These are phyloP conservation scores for Meganola albula DNA, from an alignment of 2,888 invertebrate species.

Conservation along the genomic window DNA sequence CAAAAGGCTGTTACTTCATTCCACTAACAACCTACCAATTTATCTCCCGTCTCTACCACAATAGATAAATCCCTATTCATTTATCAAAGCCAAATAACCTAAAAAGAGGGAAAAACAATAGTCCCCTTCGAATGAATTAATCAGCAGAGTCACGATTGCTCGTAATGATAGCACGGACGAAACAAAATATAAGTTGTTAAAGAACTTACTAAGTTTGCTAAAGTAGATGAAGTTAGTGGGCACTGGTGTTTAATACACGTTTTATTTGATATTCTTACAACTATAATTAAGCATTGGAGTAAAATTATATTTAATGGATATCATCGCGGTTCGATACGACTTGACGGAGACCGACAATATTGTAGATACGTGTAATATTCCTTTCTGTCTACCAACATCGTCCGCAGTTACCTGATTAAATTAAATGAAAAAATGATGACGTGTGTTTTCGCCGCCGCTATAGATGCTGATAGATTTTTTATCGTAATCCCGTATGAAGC, in stretches of 20 bases:
- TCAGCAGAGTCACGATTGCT: conserved; percentile 64
- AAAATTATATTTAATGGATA: too few relatives aligned
- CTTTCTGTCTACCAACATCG: too few relatives aligned
- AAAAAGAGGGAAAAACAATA: conserved; percentile 52
- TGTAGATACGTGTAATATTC: too few relatives aligned
- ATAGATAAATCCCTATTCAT: conserved; percentile 42
- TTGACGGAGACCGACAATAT: too few relatives aligned
- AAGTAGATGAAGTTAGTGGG: conserved; percentile 47
- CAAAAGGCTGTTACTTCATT: conserved; percentile 19
- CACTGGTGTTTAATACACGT: conserved; percentile 48
- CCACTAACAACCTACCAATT: conserved; percentile 27
- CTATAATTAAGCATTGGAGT: too few relatives aligned
- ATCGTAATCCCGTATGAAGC: too few relatives aligned
- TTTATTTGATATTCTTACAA: too few relatives aligned
- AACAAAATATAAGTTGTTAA: conserved; percentile 56
- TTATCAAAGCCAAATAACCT: conserved; percentile 43
- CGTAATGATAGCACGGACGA: conserved; percentile 63
- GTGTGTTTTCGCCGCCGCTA: too few relatives aligned
- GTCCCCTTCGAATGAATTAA: conserved; percentile 54
- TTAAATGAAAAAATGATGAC: too few relatives aligned
- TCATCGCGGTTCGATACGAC: too few relatives aligned
- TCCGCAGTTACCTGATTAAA: too few relatives aligned
- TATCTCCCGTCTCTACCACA: conserved; percentile 32
- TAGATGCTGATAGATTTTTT: too few relatives aligned
- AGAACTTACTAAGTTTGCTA: conserved; percentile 36